Base-by-base conservation (phyloP, 2,797 vertebrate species). In the Pseudopleuronectes americanus region DNA sequence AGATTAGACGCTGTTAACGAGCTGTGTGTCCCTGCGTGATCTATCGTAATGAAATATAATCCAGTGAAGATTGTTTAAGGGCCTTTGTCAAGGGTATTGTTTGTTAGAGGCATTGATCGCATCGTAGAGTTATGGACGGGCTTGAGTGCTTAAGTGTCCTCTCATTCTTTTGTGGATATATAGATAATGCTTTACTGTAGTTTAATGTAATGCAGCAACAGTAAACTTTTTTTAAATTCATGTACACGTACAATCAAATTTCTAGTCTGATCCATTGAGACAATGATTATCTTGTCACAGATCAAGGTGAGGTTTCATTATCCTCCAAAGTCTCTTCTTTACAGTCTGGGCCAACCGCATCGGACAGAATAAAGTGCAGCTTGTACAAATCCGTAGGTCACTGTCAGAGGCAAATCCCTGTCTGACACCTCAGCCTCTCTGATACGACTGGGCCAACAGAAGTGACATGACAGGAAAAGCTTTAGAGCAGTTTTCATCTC, bases 31-130 rank as follows among this genome's bases (percentile, higher is more conserved):
- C 54, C 58, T 24, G 57, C 21, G 24, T 68, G 63, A 84, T 82
- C 65, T 76, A 74, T 80, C 31, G 26, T 79, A 83, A 80, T 87
- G 81, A 75, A 78, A 89, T 89, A 78, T 71, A 64, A 67, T 74
- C 22, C 33, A n/a, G 51, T 26, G 68, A 49, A 79, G 65, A 70
- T 68, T 67, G 33, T 56, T 79, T 55, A 76, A 72, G 66, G 77
- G 4, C 47, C 66, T 17, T 52, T 72, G 60, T 81, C 79, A 71
- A 76, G 79, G 51, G 22, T 76, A 45, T 67, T 64, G 47, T 45
- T 79, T 70, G 76, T 79, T 63, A 6, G 22, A 74, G 38, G 65
- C 51, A 72, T 31, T 52, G 77, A 78, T 84, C 19, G 5, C 9
- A 13, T 53, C 49, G 58, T 38, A 51, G 8, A 65, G n/a, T 57